A percentile compares a stretch with the other conserved stretches of the same genome.
Evolutionary conservation across 2,113 vertebrate genomes (phyloP).

Genomic region (Malurus cyaneus): DNA sequence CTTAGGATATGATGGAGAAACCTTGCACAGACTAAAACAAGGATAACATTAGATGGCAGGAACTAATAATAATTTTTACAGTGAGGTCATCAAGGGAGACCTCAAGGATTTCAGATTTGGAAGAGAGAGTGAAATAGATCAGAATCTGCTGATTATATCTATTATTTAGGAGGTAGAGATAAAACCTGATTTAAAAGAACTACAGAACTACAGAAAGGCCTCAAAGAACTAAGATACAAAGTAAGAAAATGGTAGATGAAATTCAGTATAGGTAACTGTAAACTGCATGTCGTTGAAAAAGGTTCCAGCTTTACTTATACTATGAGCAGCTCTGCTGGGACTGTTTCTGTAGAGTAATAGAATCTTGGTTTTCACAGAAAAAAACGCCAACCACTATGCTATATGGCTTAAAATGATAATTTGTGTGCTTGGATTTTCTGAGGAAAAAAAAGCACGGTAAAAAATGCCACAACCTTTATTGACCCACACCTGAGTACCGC

Average conservation of each 20-base stretch:
- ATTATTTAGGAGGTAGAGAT: background rate
- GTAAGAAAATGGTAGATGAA: background rate
- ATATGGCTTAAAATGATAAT: background rate
- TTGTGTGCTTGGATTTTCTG: background rate
- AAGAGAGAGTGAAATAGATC: background rate
- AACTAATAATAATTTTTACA: background rate
- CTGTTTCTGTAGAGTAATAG: background rate
- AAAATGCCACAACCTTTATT: background rate
- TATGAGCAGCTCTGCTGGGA: background rate
- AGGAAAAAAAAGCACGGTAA: background rate
- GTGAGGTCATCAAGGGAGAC: background rate
- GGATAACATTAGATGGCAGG: background rate
- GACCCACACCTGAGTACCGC: background rate
- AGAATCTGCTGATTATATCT: background rate
- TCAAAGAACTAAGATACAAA: background rate
- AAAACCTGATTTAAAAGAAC: background rate
- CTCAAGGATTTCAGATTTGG: background rate
- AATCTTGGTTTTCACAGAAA: background rate
- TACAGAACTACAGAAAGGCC: background rate
- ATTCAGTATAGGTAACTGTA: background rate
- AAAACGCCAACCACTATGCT: background rate
- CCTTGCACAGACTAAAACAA: background rate
- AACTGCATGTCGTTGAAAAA: background rate
- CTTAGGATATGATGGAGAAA: background rate
- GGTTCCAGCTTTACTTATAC: background rate